Evolutionary conservation across 2,888 invertebrate genomes (phyloP), one percentile per base, ranked within the genome.

Genomic region (Pyrgus malvae): DNA sequence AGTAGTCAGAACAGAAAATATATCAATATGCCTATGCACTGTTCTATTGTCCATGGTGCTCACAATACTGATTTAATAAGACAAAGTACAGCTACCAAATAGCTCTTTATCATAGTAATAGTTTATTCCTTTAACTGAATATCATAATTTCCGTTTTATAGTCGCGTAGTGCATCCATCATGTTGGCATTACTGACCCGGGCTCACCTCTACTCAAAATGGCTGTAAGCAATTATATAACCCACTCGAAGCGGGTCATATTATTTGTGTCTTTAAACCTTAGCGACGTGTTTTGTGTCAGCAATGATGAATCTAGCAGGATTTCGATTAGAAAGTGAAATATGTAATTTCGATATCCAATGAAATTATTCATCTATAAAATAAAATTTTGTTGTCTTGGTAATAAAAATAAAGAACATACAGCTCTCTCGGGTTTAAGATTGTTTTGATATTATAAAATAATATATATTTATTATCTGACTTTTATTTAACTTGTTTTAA

Each of bases 151-250:
- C n/a, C n/a, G 41, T 41, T 41, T 41, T 21, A 46, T 35, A 14
- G 23, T 33, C 33, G 2, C 35, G 6, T 49, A 58, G 55, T 57
- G 58, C 55, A 58, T 61, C 56, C 58, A 61, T 61, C 60, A 61
- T 58, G 57, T 33, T 14, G 57, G 58, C 33, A 61, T 61, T 61
- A 61, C 56, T 35, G 48, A 48, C 54, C 48, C 45, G 48, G 44
- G 58, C 57, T 61, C 58, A 58, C 58, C 58, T 55, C 51, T 42
- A 51, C 56, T 57, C 59, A 51, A 53, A 57, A 57, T 55, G 56
- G 58, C 54, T 60, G 55, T 48, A 53, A 60, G 51, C 33, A 58
- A 58, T 58, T 60, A 58, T 48, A 56, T 50, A 7, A 21, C 7
- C 38, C n/a, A 3, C 19, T 7, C 33, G 5, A 33, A 45, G 33